A percentile compares a stretch with the other conserved stretches of the same genome.
These are phyloP conservation scores for Chromis chromis DNA, from an alignment of 2,797 vertebrate species.

Conservation along the genomic window DNA sequence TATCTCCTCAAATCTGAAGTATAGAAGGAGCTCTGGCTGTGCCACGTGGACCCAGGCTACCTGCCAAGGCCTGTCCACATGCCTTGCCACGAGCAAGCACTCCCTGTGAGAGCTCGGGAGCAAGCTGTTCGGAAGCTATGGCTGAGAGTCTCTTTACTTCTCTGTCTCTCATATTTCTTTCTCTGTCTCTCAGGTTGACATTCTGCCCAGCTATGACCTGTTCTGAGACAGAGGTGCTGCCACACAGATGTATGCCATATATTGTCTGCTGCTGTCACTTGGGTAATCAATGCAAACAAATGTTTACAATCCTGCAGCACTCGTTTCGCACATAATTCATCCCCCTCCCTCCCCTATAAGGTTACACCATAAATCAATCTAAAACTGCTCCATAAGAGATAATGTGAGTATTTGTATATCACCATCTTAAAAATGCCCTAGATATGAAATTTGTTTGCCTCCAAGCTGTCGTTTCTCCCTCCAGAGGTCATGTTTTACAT, in stretches of 20 bases:
- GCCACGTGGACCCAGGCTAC: constrained; percentile 85
- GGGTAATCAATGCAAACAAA: constrained; percentile 24
- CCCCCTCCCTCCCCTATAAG: neutral
- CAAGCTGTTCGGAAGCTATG: constrained; percentile 64
- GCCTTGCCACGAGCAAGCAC: constrained; percentile 73
- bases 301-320: constrained; percentile 15
- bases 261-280: constrained; percentile 20
- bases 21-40: constrained; percentile 69
- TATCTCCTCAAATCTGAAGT: constrained; percentile 55
- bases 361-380: constrained; percentile 9
- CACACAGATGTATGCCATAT: constrained; percentile 20
- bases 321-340: neutral
- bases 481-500: constrained; percentile 57
- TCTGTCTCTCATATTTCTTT: constrained; percentile 28
- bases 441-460: constrained; percentile 52
- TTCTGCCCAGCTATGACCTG: constrained; percentile 41
- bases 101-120: constrained; percentile 63
- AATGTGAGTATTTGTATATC: constrained; percentile 27
- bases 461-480: constrained; percentile 31
- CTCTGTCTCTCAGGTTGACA: constrained; percentile 28
- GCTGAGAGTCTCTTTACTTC: constrained; percentile 43
- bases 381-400: constrained; percentile 11
- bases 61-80: constrained; percentile 81
- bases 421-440: constrained; percentile 40
- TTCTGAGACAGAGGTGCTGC: constrained; percentile 39